Evolutionary conservation across 2,797 vertebrate genomes (phyloP).

Genomic region (Babyrousa celebensis): DNA sequence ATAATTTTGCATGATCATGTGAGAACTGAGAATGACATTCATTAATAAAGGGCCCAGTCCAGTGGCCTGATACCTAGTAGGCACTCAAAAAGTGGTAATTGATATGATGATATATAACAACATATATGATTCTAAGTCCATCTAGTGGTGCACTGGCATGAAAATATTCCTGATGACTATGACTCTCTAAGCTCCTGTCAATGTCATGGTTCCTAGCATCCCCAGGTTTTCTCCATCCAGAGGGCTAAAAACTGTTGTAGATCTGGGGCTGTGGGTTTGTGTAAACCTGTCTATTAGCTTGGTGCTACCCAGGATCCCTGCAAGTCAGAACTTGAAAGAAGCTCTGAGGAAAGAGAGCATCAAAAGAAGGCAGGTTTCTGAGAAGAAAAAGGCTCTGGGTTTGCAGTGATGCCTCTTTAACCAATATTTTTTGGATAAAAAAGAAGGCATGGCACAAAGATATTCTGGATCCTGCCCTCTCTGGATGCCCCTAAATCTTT

Average conservation of each 20-base stretch:
- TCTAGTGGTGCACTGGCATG: neutral
- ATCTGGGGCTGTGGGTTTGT: neutral
- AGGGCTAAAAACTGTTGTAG: neutral
- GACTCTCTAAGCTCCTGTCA: neutral
- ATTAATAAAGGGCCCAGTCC: neutral
- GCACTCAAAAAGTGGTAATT: neutral
- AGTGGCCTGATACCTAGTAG: neutral
- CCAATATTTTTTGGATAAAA: constrained; percentile 60
- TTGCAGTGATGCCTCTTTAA: constrained; percentile 35
- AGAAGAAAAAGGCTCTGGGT: constrained; percentile 59
- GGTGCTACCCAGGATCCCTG: neutral
- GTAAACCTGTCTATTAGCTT: neutral
- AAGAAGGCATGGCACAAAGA: constrained; percentile 12
- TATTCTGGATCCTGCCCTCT: neutral
- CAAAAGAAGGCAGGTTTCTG: constrained; percentile 54
- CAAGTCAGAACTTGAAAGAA: constrained; percentile 69
- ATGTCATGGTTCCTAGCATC: neutral
- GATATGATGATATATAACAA: neutral
- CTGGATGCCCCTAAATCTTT: constrained; percentile 23
- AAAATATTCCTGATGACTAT: neutral
- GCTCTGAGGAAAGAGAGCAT: constrained; percentile 45
- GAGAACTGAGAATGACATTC: constrained; percentile 1
- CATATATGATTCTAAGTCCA: neutral
- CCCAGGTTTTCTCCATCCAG: constrained; percentile 6
- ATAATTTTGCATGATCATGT: neutral